Conservation (phyloP, 64 coral and sea anemone species). For the Stichodactyla helianthus region DNA sequence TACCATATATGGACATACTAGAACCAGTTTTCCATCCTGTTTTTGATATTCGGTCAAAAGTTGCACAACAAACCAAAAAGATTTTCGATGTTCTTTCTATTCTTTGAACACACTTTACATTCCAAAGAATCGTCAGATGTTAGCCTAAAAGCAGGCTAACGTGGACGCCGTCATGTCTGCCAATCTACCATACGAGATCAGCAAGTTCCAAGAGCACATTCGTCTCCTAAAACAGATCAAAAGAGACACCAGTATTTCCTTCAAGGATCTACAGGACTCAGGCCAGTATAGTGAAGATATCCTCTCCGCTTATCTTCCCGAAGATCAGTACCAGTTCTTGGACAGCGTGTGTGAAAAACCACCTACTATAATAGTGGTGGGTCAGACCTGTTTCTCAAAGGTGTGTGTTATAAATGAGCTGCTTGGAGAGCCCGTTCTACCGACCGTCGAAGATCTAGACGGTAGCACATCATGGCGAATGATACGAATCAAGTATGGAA, state of each 20-base stretch:
- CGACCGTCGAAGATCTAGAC: constrained; percentile 75
- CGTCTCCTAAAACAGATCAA: constrained; percentile 92
- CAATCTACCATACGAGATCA: constrained; percentile 92
- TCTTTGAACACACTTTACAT: not conserved
- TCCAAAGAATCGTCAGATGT: not conserved
- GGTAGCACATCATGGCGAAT: constrained; percentile 83
- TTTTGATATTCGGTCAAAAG: not conserved
- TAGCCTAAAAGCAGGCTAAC: not conserved
- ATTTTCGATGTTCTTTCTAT: not conserved
- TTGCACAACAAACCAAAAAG: not conserved
- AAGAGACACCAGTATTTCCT: constrained; percentile 68
- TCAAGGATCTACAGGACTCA: constrained; percentile 84
- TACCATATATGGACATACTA: not conserved
- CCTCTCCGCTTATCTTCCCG: constrained; percentile 67
- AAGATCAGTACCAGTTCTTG: constrained; percentile 82
- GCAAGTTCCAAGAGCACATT: constrained; percentile 91
- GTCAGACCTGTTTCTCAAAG: constrained; percentile 92
- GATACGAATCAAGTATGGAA: constrained; percentile 93
- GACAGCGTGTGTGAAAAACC: constrained; percentile 89
- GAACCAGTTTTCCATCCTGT: constrained; percentile 19
- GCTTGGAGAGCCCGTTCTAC: constrained; percentile 85
- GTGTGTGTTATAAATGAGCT: constrained; percentile 95
- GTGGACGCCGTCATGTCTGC: constrained; percentile 51
- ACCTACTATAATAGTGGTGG: constrained; percentile 91
- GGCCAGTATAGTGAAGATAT: constrained; percentile 76